Conservation (phyloP, 2,888 invertebrate species). For the Bugulina stolonifera region DNA sequence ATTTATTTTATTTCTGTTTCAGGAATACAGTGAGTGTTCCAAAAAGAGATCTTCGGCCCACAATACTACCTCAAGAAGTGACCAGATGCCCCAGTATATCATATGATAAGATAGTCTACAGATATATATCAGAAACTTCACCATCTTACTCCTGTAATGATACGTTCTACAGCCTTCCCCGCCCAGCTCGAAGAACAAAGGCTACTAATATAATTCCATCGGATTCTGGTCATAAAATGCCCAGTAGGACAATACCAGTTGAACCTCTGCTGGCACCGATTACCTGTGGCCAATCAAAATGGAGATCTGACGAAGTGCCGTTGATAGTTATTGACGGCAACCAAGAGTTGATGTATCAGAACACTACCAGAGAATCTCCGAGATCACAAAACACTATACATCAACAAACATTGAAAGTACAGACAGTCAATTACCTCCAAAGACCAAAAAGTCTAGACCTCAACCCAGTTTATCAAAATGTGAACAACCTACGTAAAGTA, state of each 20-base stretch:
- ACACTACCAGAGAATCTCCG: neutral
- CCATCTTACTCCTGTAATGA: neutral
- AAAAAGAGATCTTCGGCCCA: neutral
- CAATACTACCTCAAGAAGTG: neutral
- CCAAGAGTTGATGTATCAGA: no score
- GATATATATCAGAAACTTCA: neutral
- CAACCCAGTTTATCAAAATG: neutral
- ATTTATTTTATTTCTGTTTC: neutral
- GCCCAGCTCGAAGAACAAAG: neutral
- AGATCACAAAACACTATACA: neutral
- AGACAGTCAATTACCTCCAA: neutral
- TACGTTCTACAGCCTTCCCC: conserved; percentile 2
- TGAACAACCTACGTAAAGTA: neutral
- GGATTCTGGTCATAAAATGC: neutral
- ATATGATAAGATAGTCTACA: conserved; percentile 4
- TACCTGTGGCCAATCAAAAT: conserved; percentile 8
- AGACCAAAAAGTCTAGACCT: neutral
- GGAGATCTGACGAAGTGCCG: neutral
- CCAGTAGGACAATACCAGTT: no score
- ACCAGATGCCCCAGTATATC: neutral
- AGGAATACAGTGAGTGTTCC: neutral
- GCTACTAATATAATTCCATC: neutral
- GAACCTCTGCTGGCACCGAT: neutral
- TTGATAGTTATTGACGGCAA: neutral
- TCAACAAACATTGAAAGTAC: neutral